Conservation (phyloP, 2,888 invertebrate genomes). For the Lacanobia oleracea region DNA sequence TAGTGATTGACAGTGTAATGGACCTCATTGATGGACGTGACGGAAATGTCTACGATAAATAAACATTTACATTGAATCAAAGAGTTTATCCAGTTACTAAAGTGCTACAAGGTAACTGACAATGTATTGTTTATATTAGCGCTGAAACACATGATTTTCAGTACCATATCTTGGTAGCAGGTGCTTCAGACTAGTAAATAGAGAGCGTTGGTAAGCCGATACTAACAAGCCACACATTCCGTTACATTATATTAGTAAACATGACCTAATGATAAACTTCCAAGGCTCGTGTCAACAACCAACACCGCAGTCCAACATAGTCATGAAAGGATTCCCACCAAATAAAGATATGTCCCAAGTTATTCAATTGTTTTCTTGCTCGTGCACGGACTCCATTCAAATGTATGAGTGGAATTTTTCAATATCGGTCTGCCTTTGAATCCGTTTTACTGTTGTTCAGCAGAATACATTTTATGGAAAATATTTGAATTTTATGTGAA, state of each 20-base stretch:
- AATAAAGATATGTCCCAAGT: constrained; percentile 44
- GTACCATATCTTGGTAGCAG: constrained; percentile 12
- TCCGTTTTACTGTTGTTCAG: constrained; percentile 35
- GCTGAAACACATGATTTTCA: constrained; percentile 29
- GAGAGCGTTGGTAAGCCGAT: constrained; percentile 8
- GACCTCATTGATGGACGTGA: constrained; percentile 12
- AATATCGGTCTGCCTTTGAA: constrained; percentile 54
- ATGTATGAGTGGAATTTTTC: constrained; percentile 60
- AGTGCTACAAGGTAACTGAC: constrained; percentile 23
- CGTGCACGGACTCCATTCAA: constrained; percentile 46
- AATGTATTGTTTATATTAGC: constrained; percentile 23
- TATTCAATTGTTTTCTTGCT: constrained; percentile 56
- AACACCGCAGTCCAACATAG: background rate
- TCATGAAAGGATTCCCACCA: constrained; percentile 37
- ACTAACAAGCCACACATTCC: background rate
- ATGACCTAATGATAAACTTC: constrained; percentile 19
- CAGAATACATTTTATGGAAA: constrained; percentile 43
- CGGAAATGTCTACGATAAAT: constrained; percentile 8
- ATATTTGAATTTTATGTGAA: constrained; percentile 44
- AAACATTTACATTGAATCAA: constrained; percentile 39
- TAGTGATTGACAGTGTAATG: constrained; percentile 35
- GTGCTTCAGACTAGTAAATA: constrained; percentile 15
- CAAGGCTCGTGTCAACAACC: background rate
- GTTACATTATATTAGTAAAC: constrained; percentile 36
- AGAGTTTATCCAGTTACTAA: constrained; percentile 31